Base-by-base conservation (phyloP, 2,888 invertebrate genomes). In the Fragum fragum region DNA sequence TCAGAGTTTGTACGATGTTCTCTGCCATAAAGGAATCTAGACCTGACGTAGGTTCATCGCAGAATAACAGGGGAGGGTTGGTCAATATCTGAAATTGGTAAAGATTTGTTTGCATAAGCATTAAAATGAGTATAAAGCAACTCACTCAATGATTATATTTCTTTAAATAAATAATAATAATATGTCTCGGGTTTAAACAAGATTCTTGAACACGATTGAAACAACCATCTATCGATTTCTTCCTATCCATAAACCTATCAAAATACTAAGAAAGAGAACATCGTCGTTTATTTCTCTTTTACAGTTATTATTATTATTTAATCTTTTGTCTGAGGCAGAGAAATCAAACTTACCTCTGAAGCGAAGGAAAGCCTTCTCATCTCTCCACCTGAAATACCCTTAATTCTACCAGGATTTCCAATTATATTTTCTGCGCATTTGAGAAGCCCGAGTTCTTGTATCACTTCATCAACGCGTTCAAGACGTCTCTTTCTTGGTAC, bases 31-130 rank as follows among this genome's bases (percentile, higher is more conserved):
- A 99, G 0, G 99, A 98, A 94, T 99, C 99, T 77, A 99, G 95
- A 0, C 99, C 98, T 0, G 98, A 98, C 0, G 99, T 99, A 0
- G 99, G 99, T 92, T 99, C 99, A 92, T 99, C 99, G 94, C 99
- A 99, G 94, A 99, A 98, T 96, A 99, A 96, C 59, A 99, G 95
- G 0, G 98, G 97, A 0, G 99, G 99, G 95, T 99, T 98, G 0
- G 98, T 99, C 61, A 99, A 95, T 1, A 98, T 97, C 97, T 97
- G 93, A 63, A 79, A 57, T n/a, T n/a, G n/a, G n/a, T n/a, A n/a
- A n/a, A n/a, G n/a, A n/a, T n/a, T n/a, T n/a, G n/a, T n/a, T n/a
- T n/a, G n/a, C n/a, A n/a, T n/a, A n/a, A n/a, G n/a, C n/a, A n/a
- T n/a, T n/a, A n/a, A n/a, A n/a, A n/a, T n/a, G n/a, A n/a, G n/a